Base-by-base conservation (phyloP, 2,113 vertebrate species). In the Lamprotornis superbus region DNA sequence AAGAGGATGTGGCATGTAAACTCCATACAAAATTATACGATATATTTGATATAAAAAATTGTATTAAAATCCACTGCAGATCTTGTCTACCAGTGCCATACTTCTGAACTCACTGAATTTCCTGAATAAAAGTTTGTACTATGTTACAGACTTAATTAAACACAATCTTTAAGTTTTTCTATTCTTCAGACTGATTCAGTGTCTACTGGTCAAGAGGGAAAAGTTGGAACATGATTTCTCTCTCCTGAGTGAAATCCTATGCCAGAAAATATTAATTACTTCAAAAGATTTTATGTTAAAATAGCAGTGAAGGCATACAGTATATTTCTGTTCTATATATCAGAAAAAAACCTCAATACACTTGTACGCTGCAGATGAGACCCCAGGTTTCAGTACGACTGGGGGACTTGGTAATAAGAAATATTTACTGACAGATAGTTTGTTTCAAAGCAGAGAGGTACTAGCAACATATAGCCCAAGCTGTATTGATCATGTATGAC, bases 1-100 rank as follows among this genome's bases (percentile, higher is more conserved):
- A 94, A 93, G 74, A 94, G 71, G 78, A 94, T 39, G 28, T 37
- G 57, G 40, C 35, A 73, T 95, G 87, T 97, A 65, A 89, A 82
- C 56, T 47, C 2, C 1, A 78, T 17, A 33, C 22, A 85, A 92
- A 84, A 79, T 33, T 1, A 10, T 15, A 53, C 9, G 5, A 90
- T n/a, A 50, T 8, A 59, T 35, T 82, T 28, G 21, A 87, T 71
- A 56, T 1, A 59, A 89, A 83, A 67, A 17, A 73, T 4, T 42
- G 27, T 2, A 27, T 59, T 53, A 49, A 86, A 68, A 65, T 75
- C 19, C 44, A 91, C 83, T 14, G 24, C 17, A 67, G 22, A 46
- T 52, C 55, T 86, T 80, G 39, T 67, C 71, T 37, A 50, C 27
- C 14, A 33, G 40, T 30, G 49, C 40, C 33, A 42, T 16, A 42